Evolutionary conservation across 2,113 vertebrate genomes (phyloP).

Genomic region (Upupa epops): DNA sequence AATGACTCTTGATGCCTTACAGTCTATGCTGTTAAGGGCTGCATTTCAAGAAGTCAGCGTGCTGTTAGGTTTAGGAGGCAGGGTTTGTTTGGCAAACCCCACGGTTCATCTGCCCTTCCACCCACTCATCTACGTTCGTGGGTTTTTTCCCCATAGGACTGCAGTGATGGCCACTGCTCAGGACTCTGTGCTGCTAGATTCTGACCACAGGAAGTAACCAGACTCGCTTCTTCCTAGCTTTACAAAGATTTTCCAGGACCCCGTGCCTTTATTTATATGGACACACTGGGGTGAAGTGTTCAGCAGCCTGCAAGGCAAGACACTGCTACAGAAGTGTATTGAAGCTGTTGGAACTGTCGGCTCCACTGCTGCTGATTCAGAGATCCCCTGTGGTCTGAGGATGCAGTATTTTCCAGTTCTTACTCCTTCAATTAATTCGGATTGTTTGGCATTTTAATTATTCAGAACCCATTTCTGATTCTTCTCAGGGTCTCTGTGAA

Average conservation of each 20-base stretch:
- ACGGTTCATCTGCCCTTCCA: neutral
- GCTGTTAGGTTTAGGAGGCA: neutral
- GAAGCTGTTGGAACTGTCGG: neutral
- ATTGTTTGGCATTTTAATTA: conserved; percentile 32
- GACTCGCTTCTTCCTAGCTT: neutral
- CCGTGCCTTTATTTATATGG: neutral
- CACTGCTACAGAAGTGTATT: neutral
- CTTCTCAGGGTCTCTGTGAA: neutral
- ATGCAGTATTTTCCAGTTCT: neutral
- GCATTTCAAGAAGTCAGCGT: neutral
- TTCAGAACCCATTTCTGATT: conserved; percentile 10
- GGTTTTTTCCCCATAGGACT: neutral
- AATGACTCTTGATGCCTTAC: neutral
- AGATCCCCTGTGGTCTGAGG: neutral
- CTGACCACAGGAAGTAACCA: neutral
- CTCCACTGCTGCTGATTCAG: neutral
- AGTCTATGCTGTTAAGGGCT: neutral
- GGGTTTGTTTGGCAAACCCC: neutral
- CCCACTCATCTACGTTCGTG: accelerated
- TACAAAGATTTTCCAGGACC: neutral
- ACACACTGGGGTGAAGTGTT: neutral
- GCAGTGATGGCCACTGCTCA: neutral
- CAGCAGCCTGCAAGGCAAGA: neutral
- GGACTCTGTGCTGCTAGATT: neutral
- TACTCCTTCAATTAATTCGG: neutral